Percentiles rank a stretch among this genome's conserved stretches.
Conservation (phyloP, 2,113 vertebrate species). For the Anarhynchus alexandrinus region DNA sequence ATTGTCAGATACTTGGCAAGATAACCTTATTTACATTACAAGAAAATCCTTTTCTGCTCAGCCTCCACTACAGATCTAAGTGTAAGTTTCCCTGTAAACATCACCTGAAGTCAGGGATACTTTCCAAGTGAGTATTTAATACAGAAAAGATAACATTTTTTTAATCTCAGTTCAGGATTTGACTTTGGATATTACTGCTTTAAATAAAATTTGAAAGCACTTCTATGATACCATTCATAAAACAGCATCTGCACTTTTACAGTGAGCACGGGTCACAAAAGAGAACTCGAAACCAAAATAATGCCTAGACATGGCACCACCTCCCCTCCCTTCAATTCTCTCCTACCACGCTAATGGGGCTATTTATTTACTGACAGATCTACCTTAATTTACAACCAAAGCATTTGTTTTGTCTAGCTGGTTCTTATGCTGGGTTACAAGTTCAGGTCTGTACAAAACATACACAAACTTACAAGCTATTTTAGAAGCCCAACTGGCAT, state of each 20-base stretch:
- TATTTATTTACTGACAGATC: background rate
- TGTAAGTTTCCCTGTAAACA: background rate
- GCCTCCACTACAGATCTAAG: background rate
- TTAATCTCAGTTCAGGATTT: background rate
- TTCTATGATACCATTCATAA: background rate
- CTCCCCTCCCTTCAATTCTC: background rate
- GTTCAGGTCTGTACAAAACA: background rate
- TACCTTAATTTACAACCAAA: background rate
- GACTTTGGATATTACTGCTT: background rate
- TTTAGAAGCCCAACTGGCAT: background rate
- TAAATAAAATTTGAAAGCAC: background rate
- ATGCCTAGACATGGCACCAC: accelerated
- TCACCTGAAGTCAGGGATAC: background rate
- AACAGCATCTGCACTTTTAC: background rate
- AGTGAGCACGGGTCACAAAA: background rate
- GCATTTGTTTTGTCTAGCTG: background rate
- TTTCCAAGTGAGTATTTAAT: background rate
- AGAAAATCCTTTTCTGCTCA: background rate
- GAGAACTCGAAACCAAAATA: background rate
- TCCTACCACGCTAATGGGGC: background rate
- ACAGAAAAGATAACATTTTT: background rate
- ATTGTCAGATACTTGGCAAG: background rate
- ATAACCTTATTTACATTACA: background rate
- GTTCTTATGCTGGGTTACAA: background rate
- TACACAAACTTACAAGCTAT: background rate